Evolutionary conservation across 2,113 vertebrate species (phyloP).

Genomic region (Elaphurus davidianus): DNA sequence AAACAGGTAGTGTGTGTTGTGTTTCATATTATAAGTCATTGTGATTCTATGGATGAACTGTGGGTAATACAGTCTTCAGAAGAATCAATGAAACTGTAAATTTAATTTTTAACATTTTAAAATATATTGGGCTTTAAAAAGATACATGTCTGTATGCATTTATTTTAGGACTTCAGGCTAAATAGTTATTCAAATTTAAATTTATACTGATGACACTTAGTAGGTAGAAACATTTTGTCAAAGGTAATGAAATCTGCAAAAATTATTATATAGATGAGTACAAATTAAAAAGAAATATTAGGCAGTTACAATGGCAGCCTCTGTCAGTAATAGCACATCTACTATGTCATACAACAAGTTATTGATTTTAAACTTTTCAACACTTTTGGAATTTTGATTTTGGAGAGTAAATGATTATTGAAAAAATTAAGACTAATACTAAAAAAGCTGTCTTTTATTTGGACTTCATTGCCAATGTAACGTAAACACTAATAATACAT

Average conservation of each 20-base stretch:
- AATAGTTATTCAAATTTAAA: background rate
- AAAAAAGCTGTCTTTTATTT: background rate
- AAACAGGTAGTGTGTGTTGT: background rate
- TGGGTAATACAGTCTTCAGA: background rate
- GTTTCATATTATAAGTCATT: background rate
- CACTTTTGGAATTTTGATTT: constrained; percentile 2
- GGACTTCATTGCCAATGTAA: background rate
- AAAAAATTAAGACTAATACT: background rate
- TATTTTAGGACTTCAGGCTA: background rate
- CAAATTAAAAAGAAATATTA: background rate
- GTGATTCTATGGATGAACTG: background rate
- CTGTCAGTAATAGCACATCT: background rate
- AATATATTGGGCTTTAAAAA: background rate
- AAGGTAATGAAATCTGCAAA: background rate
- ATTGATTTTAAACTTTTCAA: background rate
- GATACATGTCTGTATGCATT: background rate
- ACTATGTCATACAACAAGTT: background rate
- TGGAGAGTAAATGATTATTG: background rate
- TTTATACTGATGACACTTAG: background rate
- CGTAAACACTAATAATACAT: background rate
- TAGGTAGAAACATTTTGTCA: background rate
- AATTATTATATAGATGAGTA: background rate
- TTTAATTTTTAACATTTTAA: background rate
- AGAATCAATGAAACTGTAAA: background rate
- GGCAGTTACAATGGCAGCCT: background rate